These are phyloP conservation scores for Ceryle rudis DNA, from an alignment of 2,797 vertebrate species.

Conservation along the genomic window DNA sequence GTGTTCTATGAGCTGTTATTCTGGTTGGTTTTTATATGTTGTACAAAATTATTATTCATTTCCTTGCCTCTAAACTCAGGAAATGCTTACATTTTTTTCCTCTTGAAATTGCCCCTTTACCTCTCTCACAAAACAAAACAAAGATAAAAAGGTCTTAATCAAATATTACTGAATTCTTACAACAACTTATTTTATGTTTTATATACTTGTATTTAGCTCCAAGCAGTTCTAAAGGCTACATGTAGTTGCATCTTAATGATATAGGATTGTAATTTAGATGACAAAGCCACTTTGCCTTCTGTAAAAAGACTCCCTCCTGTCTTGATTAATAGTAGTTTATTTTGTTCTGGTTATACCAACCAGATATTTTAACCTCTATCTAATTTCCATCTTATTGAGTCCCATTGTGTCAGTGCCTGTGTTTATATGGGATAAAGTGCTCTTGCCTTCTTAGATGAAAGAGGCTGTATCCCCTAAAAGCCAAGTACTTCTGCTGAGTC, in stretches of 20 bases:
- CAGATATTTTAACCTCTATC: not conserved
- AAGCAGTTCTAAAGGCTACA: not conserved
- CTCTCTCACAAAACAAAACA: not conserved
- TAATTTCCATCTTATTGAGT: not conserved
- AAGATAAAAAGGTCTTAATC: not conserved
- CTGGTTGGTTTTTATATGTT: not conserved
- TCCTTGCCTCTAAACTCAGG: not conserved
- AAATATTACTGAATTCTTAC: not conserved
- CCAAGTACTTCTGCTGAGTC: not conserved
- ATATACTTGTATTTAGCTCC: not conserved
- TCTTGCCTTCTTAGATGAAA: not conserved
- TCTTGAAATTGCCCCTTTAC: not conserved
- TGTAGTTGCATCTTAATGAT: not conserved
- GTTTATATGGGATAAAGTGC: not conserved
- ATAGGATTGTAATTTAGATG: not conserved
- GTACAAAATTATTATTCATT: not conserved
- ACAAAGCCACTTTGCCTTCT: not conserved
- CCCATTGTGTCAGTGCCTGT: not conserved
- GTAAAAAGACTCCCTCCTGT: not conserved
- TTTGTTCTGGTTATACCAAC: not conserved
- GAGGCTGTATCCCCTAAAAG: not conserved
- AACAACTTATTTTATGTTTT: not conserved
- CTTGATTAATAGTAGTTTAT: not conserved
- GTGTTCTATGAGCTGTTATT: not conserved
- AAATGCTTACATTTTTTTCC: fast-evolving